A percentile compares a stretch with the other conserved stretches of the same genome.
These are phyloP conservation scores for Cherax quadricarinatus DNA, from an alignment of 1,140 invertebrate species.

Conservation along the genomic window DNA sequence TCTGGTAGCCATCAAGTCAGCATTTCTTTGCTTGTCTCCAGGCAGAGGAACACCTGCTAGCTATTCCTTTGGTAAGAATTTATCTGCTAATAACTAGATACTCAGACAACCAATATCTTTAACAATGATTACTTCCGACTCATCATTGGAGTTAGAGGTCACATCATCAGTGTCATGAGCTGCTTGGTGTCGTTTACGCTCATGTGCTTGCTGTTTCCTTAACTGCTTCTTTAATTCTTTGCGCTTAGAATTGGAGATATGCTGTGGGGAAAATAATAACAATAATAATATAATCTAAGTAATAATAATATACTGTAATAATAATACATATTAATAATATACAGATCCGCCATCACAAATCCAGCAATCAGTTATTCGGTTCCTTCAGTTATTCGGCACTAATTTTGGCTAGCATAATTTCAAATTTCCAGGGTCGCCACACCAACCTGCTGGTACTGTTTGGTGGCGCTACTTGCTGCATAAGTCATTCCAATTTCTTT, in stretches of 20 bases:
- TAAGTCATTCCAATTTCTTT: no score
- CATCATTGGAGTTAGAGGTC: slow-evolving; percentile 14
- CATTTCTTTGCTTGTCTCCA: not conserved
- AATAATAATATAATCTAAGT: no score
- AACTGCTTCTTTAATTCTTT: slow-evolving; percentile 68
- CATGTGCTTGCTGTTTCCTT: slow-evolving; percentile 63
- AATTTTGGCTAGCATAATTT: no score
- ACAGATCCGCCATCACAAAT: no score
- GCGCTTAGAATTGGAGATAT: slow-evolving; percentile 64
- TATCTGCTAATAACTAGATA: slow-evolving; percentile 49
- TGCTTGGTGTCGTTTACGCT: slow-evolving; percentile 47
- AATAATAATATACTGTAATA: no score
- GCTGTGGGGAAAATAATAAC: slow-evolving; percentile 19
- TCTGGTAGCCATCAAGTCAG: not conserved
- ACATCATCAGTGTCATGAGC: slow-evolving; percentile 28
- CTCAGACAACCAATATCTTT: slow-evolving; percentile 70
- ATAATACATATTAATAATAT: no score
- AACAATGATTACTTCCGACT: slow-evolving; percentile 61
- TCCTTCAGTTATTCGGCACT: no score
- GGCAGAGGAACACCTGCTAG: not conserved
- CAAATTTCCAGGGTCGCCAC: no score
- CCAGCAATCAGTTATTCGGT: no score
- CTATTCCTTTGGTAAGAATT: not conserved
- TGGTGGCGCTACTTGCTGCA: no score
- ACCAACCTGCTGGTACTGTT: no score